Conservation (phyloP, 2,797 vertebrate species). For the Myoxocephalus aenaeus region DNA sequence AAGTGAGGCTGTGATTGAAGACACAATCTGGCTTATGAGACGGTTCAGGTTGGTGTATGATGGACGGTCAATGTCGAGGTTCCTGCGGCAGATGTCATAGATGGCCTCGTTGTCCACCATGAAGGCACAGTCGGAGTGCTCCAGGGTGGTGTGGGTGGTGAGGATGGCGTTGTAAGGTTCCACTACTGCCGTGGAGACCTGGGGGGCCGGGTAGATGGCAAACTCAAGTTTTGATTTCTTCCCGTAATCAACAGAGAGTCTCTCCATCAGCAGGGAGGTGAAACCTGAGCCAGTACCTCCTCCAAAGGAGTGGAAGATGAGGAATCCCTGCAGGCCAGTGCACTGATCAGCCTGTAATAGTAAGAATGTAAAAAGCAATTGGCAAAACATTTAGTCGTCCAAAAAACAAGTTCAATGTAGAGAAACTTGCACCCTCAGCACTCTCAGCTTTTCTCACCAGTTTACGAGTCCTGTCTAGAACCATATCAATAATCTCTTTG, state of each 20-base stretch:
- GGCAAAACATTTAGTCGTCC: too few species aligned
- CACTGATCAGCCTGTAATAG: conserved; percentile 87
- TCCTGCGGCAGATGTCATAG: conserved; percentile 92
- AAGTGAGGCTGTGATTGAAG: conserved; percentile 91
- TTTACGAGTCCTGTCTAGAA: conserved; percentile 85
- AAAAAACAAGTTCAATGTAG: too few species aligned
- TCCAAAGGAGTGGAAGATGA: conserved; percentile 88
- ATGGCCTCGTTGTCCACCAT: conserved; percentile 95
- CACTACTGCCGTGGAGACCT: conserved; percentile 90
- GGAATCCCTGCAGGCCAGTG: conserved; percentile 89
- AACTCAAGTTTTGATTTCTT: conserved; percentile 94
- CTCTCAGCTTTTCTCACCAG: conserved; percentile 66
- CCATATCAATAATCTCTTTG: conserved; percentile 85
- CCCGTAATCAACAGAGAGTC: conserved; percentile 91
- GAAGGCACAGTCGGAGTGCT: conserved; percentile 94
- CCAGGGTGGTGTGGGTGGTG: conserved; percentile 92
- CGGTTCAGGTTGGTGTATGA: conserved; percentile 91
- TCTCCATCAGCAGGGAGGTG: conserved; percentile 91
- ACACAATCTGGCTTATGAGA: conserved; percentile 91
- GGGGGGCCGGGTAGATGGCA: conserved; percentile 89
- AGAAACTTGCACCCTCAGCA: too few species aligned
- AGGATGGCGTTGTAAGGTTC: conserved; percentile 93
- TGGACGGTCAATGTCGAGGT: conserved; percentile 87
- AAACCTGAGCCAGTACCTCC: conserved; percentile 92
- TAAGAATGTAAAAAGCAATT: too few species aligned